These are phyloP conservation scores for Battus philenor DNA, from an alignment of 1,140 invertebrate genomes.

Conservation along the genomic window DNA sequence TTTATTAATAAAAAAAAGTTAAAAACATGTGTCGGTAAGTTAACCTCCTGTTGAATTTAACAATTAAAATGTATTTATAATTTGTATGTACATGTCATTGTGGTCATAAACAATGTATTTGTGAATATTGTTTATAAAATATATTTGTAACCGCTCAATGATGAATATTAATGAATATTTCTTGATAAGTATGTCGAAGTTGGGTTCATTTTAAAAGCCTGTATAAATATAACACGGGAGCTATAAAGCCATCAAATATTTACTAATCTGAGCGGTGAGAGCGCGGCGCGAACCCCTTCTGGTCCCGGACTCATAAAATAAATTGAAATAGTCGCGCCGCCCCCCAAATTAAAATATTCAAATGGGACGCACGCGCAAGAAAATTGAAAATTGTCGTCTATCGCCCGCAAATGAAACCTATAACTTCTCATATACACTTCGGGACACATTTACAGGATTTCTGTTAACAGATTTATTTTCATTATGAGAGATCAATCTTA, in stretches of 20 bases:
- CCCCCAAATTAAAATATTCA: conserved; percentile 76
- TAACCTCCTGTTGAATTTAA: too few relatives aligned
- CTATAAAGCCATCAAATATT: conserved; percentile 75
- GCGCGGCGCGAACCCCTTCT: conserved; percentile 63
- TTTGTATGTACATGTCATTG: too few relatives aligned
- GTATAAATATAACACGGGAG: conserved; percentile 61
- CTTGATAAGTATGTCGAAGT: conserved; percentile 20
- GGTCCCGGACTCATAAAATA: conserved; percentile 69
- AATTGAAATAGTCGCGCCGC: conserved; percentile 75
- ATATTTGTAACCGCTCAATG: too few relatives aligned
- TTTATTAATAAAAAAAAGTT: too few relatives aligned
- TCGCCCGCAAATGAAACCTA: conserved; percentile 75
- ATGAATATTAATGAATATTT: too few relatives aligned
- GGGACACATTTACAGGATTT: conserved; percentile 27
- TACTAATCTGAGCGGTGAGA: conserved; percentile 70
- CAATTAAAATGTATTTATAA: too few relatives aligned
- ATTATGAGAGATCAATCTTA: not conserved
- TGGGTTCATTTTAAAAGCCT: conserved; percentile 43
- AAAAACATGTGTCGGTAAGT: too few relatives aligned
- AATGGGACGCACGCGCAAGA: conserved; percentile 75
- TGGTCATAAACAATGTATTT: too few relatives aligned
- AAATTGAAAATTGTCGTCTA: conserved; percentile 76
- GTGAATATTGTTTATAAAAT: too few relatives aligned
- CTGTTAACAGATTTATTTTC: conserved; percentile 4
- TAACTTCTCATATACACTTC: conserved; percentile 65